Base-by-base conservation (phyloP, 2,113 vertebrate species). In the Leucopsar rothschildi region DNA sequence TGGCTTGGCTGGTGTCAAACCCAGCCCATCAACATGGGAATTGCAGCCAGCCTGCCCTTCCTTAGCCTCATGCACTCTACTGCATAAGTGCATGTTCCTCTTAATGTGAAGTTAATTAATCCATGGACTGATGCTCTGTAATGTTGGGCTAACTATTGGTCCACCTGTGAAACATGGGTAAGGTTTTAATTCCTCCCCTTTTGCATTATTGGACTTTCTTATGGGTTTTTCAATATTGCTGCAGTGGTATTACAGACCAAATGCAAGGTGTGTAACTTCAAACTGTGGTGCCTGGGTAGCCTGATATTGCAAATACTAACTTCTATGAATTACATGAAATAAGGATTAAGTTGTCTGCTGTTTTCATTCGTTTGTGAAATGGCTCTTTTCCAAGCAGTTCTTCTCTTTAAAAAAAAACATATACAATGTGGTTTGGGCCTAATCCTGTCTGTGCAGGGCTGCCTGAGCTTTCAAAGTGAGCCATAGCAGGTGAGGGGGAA, bases 341-440 rank as follows among this genome's bases (percentile, higher is more conserved):
- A 82, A 71, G 57, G 73, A 76, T 79, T 77, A 79, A 59, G 23
- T 71, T 87, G 33, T 75, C 28, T 50, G 27, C 65, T 81, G 8
- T 65, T 94, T 85, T 85, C 73, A 56, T 39, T 82, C 45, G 31
- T 94, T 85, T 80, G 59, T 70, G 50, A 93, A 86, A 88, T 61
- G 53, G n/a, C 55, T 79, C 7, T 33, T 82, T 82, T 87, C 65
- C 78, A 88, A 92, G 29, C 9, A 59, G 21, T 42, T 86, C 27
- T 33, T 85, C 12, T 86, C 47, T 85, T 72, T n/a, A 35, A 35
- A 35, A 77, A 90, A 33, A 49, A 77, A 49, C 18, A 20, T 27
- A 18, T n/a, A 68, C 59, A 94, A 69, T 27, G 39, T 45, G 66
- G 2, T 75, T 86, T 73, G 47, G 15, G 47, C 35, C 59, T 82